A percentile compares a stretch with the other conserved stretches of the same genome.
Conservation (phyloP, 2,797 vertebrate species). For the Propithecus perrieri region DNA sequence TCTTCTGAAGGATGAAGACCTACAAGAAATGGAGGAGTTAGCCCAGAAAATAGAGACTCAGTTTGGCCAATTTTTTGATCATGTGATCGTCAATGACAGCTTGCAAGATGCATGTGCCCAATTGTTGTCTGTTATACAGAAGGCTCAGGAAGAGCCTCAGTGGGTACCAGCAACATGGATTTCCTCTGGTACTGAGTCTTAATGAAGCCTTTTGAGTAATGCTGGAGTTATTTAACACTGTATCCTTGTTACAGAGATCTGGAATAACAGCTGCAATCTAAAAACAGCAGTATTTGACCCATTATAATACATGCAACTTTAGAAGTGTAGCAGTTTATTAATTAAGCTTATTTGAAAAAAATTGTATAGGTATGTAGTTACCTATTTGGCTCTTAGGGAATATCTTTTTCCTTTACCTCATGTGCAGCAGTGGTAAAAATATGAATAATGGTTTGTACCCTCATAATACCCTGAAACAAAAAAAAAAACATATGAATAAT, state of each 20-base stretch:
- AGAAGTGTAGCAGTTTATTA: background rate
- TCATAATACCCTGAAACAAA: too few relatives aligned
- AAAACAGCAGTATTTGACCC: slow-evolving; percentile 16
- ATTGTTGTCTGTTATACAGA: slow-evolving; percentile 87
- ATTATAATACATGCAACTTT: background rate
- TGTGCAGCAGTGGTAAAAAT: background rate
- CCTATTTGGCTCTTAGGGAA: background rate
- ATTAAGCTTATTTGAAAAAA: background rate
- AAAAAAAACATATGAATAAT: background rate
- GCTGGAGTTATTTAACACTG: slow-evolving; percentile 71
- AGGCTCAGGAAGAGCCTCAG: slow-evolving; percentile 93
- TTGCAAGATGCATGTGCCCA: slow-evolving; percentile 90
- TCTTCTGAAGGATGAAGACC: slow-evolving; percentile 92
- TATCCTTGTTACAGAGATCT: slow-evolving; percentile 71
- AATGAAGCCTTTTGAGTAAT: slow-evolving; percentile 70
- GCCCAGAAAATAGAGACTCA: slow-evolving; percentile 92
- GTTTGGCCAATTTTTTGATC: slow-evolving; percentile 94
- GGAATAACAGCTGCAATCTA: slow-evolving; percentile 39
- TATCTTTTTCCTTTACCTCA: background rate
- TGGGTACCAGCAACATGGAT: slow-evolving; percentile 97
- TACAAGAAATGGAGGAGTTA: slow-evolving; percentile 93
- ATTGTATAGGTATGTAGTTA: background rate
- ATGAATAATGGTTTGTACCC: background rate
- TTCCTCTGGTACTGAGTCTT: slow-evolving; percentile 86
- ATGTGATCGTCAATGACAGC: slow-evolving; percentile 92